These are phyloP conservation scores for Epicampocera succincta DNA, from an alignment of 2,888 invertebrate species.

Conservation along the genomic window DNA sequence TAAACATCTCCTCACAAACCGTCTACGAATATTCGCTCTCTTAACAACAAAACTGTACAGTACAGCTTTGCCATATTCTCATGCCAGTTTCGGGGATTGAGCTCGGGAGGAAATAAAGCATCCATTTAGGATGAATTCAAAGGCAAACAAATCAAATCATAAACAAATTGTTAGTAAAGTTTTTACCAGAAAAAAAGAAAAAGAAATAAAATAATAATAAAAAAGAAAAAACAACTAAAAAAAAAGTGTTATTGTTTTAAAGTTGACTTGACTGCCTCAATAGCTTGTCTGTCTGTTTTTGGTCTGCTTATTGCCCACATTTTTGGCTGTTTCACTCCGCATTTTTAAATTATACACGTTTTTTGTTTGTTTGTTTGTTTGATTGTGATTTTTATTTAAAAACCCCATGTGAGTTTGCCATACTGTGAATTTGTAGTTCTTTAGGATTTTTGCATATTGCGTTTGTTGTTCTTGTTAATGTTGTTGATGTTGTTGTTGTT, in stretches of 20 bases:
- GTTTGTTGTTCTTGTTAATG: constrained; percentile 50
- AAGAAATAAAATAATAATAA: too few relatives aligned
- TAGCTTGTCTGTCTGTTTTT: constrained; percentile 7
- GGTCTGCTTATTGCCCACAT: constrained; percentile 25
- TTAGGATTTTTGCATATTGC: constrained; percentile 65
- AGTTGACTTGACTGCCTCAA: not conserved
- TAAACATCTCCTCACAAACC: constrained; percentile 58
- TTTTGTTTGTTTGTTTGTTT: constrained; percentile 17
- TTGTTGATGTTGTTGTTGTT: constrained; percentile 44
- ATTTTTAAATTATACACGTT: constrained; percentile 23
- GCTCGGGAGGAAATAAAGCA: constrained; percentile 30
- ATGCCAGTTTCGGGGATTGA: constrained; percentile 44
- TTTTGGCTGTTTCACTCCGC: constrained; percentile 14
- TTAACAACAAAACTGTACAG: constrained; percentile 6
- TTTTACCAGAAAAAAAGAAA: constrained; percentile 50
- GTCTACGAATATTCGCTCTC: not conserved
- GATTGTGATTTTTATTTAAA: constrained; percentile 68
- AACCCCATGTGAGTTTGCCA: constrained; percentile 67
- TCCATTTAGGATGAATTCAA: constrained; percentile 62
- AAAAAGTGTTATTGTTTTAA: constrained; percentile 45
- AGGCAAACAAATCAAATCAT: constrained; percentile 67
- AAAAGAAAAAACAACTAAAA: constrained; percentile 28
- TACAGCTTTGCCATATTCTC: constrained; percentile 50
- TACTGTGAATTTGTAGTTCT: constrained; percentile 64
- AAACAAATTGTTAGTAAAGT: constrained; percentile 68